These are phyloP conservation scores for Heteromyza rotundicornis DNA, from an alignment of 2,888 invertebrate genomes.

Conservation along the genomic window DNA sequence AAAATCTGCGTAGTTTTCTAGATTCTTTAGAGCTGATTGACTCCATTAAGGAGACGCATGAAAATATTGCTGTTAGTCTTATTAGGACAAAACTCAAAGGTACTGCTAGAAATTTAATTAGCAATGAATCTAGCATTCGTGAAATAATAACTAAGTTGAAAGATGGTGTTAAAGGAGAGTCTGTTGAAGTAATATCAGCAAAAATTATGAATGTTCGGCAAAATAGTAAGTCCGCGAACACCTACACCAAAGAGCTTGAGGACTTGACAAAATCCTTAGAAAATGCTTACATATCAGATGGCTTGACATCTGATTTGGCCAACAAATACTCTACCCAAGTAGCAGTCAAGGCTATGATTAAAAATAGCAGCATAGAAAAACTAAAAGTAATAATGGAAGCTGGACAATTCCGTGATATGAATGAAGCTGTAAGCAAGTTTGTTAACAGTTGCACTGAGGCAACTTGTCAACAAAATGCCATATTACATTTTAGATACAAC, in stretches of 20 bases:
- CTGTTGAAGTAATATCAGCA: too few relatives aligned
- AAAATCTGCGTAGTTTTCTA: neutral
- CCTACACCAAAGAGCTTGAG: slow-evolving; percentile 9
- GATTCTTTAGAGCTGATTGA: neutral
- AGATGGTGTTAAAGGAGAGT: too few relatives aligned
- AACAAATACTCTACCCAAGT: slow-evolving; percentile 22
- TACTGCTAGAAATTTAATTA: slow-evolving; percentile 8
- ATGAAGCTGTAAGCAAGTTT: slow-evolving; percentile 13
- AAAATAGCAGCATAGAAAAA: slow-evolving; percentile 19
- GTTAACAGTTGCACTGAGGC: slow-evolving; percentile 5
- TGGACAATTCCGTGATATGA: slow-evolving; percentile 24
- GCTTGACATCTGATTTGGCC: slow-evolving; percentile 13
- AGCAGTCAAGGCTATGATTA: slow-evolving; percentile 24
- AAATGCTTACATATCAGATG: slow-evolving; percentile 22
- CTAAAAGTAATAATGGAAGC: slow-evolving; percentile 26
- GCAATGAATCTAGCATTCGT: neutral
- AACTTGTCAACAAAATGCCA: neutral
- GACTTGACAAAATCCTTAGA: slow-evolving; percentile 21
- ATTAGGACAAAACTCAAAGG: neutral
- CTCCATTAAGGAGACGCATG: neutral
- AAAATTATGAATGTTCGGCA: too few relatives aligned
- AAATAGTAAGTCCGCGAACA: neutral
- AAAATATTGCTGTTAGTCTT: neutral
- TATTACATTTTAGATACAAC: neutral
- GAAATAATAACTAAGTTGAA: too few relatives aligned